Percentiles rank a stretch among this genome's conserved stretches.
Evolutionary conservation across 2,797 vertebrate genomes (phyloP).

Genomic region (Pangasius sanitwongsei): DNA sequence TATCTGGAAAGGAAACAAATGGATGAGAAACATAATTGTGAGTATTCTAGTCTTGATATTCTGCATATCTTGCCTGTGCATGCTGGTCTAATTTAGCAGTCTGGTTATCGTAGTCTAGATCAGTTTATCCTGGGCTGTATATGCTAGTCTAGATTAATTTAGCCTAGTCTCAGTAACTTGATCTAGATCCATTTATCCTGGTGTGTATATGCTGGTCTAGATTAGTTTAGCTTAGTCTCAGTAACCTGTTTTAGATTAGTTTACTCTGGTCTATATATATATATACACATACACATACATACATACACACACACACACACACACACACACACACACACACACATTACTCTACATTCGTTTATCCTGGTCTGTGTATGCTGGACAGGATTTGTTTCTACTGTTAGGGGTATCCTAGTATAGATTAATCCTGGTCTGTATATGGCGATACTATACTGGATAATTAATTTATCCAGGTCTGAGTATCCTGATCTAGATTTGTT

Average conservation of each 20-base stretch:
- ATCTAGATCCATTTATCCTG: background rate
- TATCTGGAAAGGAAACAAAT: slow-evolving; percentile 71
- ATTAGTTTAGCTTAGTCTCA: background rate
- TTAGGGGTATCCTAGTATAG: background rate
- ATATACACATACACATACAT: too few relatives aligned
- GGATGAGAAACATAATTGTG: slow-evolving; percentile 12
- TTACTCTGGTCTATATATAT: background rate
- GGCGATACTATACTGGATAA: background rate
- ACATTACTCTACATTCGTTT: background rate
- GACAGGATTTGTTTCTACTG: background rate
- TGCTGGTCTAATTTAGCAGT: background rate
- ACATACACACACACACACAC: too few relatives aligned
- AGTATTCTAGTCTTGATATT: background rate
- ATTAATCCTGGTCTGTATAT: background rate
- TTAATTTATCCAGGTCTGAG: background rate
- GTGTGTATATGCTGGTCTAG: background rate
- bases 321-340: too few relatives aligned
- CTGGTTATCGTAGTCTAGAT: background rate
- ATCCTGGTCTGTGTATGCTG: background rate
- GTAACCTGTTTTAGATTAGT: background rate
- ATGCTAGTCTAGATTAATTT: background rate
- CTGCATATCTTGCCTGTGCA: background rate
- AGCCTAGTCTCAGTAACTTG: background rate
- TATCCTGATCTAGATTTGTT: background rate
- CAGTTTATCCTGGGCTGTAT: background rate